phyloP scores from a whole-genome alignment of 2,113 vertebrate species.

The Neodon shergylaensis region DNA sequence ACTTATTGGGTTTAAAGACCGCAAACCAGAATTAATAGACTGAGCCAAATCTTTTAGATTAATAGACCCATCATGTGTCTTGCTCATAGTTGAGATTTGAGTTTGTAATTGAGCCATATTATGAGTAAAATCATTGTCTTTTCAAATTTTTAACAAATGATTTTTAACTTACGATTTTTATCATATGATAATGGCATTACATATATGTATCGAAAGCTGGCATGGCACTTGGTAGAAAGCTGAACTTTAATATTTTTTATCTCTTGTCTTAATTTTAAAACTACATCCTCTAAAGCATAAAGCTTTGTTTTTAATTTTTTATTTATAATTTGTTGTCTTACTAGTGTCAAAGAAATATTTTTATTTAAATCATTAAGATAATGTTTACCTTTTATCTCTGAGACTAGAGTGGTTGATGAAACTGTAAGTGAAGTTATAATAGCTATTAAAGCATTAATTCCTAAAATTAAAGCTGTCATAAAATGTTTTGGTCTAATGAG shows the following conservation, averaged over 20 bases:
- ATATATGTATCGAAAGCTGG: too few species aligned
- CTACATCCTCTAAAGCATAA: not conserved
- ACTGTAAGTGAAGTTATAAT: not conserved
- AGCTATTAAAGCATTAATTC: not conserved
- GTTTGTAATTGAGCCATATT: not conserved
- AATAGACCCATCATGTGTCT: not conserved
- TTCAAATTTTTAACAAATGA: not conserved
- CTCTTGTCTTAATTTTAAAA: not conserved
- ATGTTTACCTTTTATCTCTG: not conserved
- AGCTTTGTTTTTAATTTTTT: not conserved
- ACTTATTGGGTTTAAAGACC: not conserved
- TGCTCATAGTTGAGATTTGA: not conserved
- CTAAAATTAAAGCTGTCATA: not conserved
- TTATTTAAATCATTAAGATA: not conserved
- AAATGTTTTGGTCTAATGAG: not conserved
- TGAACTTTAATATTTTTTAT: not conserved
- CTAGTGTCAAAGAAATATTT: not conserved
- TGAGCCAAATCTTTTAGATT: not conserved
- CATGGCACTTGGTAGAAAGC: not conserved
- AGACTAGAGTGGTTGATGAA: not conserved
- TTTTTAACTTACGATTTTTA: not conserved
- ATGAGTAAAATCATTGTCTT: not conserved
- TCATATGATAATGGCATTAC: not conserved
- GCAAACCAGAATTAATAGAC: not conserved
- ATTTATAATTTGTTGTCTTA: not conserved